These are phyloP conservation scores for Diabrotica undecimpunctata DNA, from an alignment of 1,140 invertebrate species.

Conservation along the genomic window DNA sequence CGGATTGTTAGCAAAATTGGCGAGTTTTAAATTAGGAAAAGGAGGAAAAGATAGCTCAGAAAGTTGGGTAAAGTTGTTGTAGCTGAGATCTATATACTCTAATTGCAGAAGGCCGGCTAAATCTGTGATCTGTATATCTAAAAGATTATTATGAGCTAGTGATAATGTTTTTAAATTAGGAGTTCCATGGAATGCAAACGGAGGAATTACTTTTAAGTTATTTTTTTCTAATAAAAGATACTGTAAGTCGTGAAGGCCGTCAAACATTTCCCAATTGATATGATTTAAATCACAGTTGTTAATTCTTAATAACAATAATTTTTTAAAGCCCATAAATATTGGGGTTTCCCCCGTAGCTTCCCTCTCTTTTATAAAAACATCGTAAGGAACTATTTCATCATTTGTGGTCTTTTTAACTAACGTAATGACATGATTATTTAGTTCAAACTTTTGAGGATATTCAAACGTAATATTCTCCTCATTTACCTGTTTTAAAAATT, in stretches of 20 bases:
- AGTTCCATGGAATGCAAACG: slow-evolving; percentile 67
- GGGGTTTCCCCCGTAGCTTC: slow-evolving; percentile 50
- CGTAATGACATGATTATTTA: slow-evolving; percentile 36
- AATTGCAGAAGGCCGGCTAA: slow-evolving; percentile 63
- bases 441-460: slow-evolving; percentile 39
- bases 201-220: slow-evolving; percentile 59
- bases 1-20: slow-evolving; percentile 65
- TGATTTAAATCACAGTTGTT: slow-evolving; percentile 57
- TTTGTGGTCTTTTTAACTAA: slow-evolving; percentile 42
- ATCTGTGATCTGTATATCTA: slow-evolving; percentile 61
- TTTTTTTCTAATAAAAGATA: slow-evolving; percentile 63
- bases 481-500: slow-evolving; percentile 37
- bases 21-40: slow-evolving; percentile 57
- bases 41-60: slow-evolving; percentile 68
- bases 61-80: slow-evolving; percentile 63
- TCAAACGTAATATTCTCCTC: slow-evolving; percentile 43
- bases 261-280: slow-evolving; percentile 68
- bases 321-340: slow-evolving; percentile 56
- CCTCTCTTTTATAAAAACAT: slow-evolving; percentile 53
- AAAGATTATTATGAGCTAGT: slow-evolving; percentile 59
- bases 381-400: slow-evolving; percentile 61
- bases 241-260: slow-evolving; percentile 56
- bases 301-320: slow-evolving; percentile 57
- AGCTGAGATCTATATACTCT: slow-evolving; percentile 60
- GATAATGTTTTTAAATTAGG: slow-evolving; percentile 60